Conservation (phyloP, 2,113 vertebrate species). For the Australoheros scitulus region DNA sequence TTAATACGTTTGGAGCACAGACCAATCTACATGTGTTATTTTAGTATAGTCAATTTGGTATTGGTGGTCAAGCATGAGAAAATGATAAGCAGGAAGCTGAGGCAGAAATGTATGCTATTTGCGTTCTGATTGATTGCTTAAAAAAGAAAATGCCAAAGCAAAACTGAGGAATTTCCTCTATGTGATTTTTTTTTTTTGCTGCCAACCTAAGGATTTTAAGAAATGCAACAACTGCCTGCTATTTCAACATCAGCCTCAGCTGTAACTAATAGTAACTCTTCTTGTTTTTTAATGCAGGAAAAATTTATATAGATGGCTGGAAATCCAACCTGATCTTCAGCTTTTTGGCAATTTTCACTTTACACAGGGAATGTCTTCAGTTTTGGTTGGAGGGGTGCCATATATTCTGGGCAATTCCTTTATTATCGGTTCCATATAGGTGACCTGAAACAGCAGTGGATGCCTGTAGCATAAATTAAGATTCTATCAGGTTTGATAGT, state of each 20-base stretch:
- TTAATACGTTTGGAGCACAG: conserved; percentile 7
- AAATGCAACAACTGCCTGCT: background rate
- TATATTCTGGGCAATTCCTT: conserved; percentile 6
- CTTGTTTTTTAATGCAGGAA: conserved; percentile 29
- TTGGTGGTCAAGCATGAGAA: background rate
- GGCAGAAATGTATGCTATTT: background rate
- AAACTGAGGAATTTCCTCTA: background rate
- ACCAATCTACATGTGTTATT: conserved; percentile 20
- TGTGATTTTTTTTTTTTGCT: background rate
- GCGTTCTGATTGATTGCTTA: background rate
- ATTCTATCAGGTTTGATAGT: conserved; percentile 49
- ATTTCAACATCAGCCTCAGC: background rate
- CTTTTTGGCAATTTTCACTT: background rate
- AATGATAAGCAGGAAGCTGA: background rate
- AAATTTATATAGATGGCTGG: background rate
- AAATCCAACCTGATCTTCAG: background rate
- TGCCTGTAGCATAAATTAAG: conserved; percentile 6
- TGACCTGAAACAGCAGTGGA: conserved; percentile 29
- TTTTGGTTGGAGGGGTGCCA: background rate
- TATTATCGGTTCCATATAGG: conserved; percentile 8
- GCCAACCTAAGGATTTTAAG: background rate
- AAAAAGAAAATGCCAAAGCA: background rate
- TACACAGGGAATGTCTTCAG: background rate
- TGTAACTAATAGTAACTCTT: conserved; percentile 30
- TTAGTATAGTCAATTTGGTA: background rate